These are phyloP conservation scores for Drosophila auraria DNA, from an alignment of 1,140 invertebrate genomes.

Conservation along the genomic window DNA sequence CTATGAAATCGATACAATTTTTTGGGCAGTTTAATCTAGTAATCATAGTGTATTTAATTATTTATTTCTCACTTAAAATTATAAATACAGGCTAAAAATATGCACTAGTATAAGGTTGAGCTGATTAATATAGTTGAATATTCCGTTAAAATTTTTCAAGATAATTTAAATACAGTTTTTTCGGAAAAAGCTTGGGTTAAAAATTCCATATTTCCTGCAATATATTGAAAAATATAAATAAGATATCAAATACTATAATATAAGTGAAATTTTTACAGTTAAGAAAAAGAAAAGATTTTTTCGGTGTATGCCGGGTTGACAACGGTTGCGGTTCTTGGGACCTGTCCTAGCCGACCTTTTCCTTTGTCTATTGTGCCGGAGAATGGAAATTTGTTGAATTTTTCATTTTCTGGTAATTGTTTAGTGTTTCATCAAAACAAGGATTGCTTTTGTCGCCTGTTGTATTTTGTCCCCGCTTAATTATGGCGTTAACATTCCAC, in stretches of 20 bases:
- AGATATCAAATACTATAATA: background rate
- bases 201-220: too few species aligned
- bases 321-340: conserved; percentile 22
- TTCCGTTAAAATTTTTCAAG: too few species aligned
- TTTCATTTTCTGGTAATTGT: conserved; percentile 56
- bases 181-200: too few species aligned
- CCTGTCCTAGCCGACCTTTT: conserved; percentile 31
- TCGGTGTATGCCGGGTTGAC: background rate
- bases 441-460: conserved; percentile 49
- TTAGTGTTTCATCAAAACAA: conserved; percentile 56
- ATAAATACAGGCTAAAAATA: too few species aligned
- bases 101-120: too few species aligned
- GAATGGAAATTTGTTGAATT: conserved; percentile 49
- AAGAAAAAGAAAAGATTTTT: background rate
- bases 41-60: too few species aligned
- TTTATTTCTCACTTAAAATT: too few species aligned
- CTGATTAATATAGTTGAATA: too few species aligned
- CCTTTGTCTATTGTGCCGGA: conserved; percentile 44
- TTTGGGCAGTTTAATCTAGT: too few species aligned
- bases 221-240: too few species aligned
- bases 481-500: conserved; percentile 56
- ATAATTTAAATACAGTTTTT: too few species aligned
- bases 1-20: too few species aligned
- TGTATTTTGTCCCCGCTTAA: conserved; percentile 52
- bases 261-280: background rate